Percentiles rank a stretch among this genome's conserved stretches.
Conservation (phyloP, 2,797 vertebrate genomes). For the Remorina albescens region DNA sequence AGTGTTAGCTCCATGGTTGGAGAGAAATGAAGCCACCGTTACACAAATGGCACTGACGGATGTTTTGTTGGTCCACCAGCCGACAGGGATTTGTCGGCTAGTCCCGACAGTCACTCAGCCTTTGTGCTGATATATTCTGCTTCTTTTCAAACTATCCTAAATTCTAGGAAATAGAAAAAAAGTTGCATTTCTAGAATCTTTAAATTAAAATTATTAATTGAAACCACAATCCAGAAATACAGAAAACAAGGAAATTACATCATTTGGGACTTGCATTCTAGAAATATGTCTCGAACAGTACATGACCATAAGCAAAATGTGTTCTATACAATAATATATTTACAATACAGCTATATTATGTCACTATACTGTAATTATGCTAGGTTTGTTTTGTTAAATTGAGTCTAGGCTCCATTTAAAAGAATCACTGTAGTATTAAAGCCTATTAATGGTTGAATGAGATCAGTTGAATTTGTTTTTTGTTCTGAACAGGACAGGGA, state of each 20-base stretch:
- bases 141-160: too few relatives aligned
- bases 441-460: neutral
- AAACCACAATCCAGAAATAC: too few relatives aligned
- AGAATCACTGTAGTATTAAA: neutral
- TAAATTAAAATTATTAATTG: neutral
- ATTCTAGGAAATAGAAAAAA: too few relatives aligned
- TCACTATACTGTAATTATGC: too few relatives aligned
- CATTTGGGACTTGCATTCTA: neutral
- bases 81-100: too few relatives aligned
- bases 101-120: neutral
- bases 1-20: too few relatives aligned
- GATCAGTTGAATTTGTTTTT: neutral
- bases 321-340: too few relatives aligned
- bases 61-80: neutral
- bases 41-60: neutral
- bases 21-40: neutral
- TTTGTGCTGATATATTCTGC: neutral
- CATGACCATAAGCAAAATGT: too few relatives aligned
- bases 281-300: too few relatives aligned
- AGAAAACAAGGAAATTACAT: neutral
- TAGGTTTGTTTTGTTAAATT: too few relatives aligned
- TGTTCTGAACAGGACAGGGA: neutral
- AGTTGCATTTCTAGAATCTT: neutral
- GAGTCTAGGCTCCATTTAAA: neutral
- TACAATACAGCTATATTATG: too few relatives aligned